Evolutionary conservation across 1,140 invertebrate genomes (phyloP), one percentile per base, ranked within the genome.

Genomic region (Drosophila dunni): DNA sequence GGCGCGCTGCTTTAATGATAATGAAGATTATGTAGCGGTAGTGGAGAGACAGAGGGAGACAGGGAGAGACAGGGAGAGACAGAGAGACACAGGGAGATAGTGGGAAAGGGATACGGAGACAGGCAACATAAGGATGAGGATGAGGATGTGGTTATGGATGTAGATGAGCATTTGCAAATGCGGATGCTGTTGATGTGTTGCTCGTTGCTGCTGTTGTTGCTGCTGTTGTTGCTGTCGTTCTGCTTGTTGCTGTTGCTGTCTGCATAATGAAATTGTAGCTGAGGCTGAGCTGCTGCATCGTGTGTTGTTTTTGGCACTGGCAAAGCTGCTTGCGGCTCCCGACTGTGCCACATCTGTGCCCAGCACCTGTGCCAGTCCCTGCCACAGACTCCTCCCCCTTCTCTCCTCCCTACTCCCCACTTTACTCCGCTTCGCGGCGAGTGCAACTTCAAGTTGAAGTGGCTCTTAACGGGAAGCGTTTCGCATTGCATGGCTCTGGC

Each of bases 391-490:
- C 6, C 9, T 53, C 11, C 40, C 40, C 6, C 34, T 36, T 20
- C 36, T 38, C 29, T 42, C 15, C 10, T 24, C 9, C 7, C 2
- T 11, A 11, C 42, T 20, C 8, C 3, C 4, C 9, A 8, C 1
- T 54, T 29, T 29, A 29, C 24, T 29, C 15, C 44, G 8, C 38
- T 7, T 5, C 46, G 9, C 38, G 11, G 51, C 24, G 54, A 45
- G 36, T 61, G 66, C 64, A 71, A 34, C 68, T 56, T 62, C 46
- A 67, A 54, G 61, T 85, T 75, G 78, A 79, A 85, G 81, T 85
- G 78, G 63, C 82, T 85, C 82, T 85, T 85, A 85, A 85, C 81
- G 81, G 81, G 63, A 81, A 85, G 24, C 75, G 78, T 72, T 85
- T 85, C 76, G 64, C 80, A 63, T 83, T 67, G 78, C 75, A 69